Evolutionary conservation across 1,140 invertebrate genomes (phyloP).

Genomic region (Brachystomella parvula): DNA sequence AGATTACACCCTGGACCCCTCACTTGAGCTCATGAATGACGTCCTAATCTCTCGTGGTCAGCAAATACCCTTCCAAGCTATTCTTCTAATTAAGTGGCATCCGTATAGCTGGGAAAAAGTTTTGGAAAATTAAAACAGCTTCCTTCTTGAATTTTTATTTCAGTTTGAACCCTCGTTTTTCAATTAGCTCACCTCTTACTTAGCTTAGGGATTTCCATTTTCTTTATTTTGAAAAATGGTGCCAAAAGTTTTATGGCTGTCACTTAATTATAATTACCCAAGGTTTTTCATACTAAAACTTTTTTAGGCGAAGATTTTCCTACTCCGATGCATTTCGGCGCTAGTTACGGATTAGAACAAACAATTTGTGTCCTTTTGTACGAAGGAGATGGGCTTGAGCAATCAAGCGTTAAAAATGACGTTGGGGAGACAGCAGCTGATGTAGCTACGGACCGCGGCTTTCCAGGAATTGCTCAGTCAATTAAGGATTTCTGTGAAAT

Average conservation of each 20-base stretch:
- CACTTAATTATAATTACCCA: constrained; percentile 6
- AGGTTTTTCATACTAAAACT: neutral
- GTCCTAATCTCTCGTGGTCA: constrained; percentile 28
- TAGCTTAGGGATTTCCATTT: too few relatives aligned
- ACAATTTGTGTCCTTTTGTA: constrained; percentile 72
- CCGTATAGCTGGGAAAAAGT: too few relatives aligned
- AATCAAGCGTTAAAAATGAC: constrained; percentile 21
- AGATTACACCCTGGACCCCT: constrained; percentile 24
- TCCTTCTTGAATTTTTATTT: too few relatives aligned
- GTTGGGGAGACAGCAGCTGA: constrained; percentile 26
- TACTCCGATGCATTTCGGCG: constrained; percentile 77
- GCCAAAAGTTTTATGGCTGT: neutral
- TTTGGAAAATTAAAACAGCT: constrained; percentile 3
- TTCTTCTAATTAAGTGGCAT: too few relatives aligned
- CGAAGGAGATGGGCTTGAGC: constrained; percentile 28
- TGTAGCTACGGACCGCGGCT: constrained; percentile 19
- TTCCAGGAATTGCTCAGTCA: constrained; percentile 17
- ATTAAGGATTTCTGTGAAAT: constrained; percentile 31
- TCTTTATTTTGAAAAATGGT: too few relatives aligned
- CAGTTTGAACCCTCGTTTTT: too few relatives aligned
- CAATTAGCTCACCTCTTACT: too few relatives aligned
- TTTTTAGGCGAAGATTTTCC: constrained; percentile 63
- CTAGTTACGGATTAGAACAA: constrained; percentile 71
- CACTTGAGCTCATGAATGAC: constrained; percentile 34
- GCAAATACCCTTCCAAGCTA: neutral